phyloP scores from a whole-genome alignment of 2,113 vertebrate genomes.

The Upupa epops region DNA sequence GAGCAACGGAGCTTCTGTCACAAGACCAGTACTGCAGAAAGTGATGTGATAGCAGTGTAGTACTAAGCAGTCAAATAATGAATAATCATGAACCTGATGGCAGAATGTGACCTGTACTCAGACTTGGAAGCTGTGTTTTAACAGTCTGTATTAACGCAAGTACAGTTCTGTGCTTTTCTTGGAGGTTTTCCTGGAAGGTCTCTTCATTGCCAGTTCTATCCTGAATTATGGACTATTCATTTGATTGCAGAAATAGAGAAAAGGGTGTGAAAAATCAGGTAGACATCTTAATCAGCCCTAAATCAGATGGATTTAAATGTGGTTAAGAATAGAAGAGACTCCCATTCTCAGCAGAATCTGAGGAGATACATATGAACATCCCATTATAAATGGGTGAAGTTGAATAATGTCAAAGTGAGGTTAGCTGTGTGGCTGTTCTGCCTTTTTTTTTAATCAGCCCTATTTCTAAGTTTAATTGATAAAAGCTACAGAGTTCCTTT shows the following conservation, averaged over 20 bases:
- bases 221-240: not conserved
- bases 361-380: not conserved
- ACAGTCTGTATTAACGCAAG: not conserved
- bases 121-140: not conserved
- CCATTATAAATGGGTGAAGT: not conserved
- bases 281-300: not conserved
- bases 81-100: not conserved
- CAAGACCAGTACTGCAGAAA: not conserved
- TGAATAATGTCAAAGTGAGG: not conserved
- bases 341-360: not conserved
- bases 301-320: not conserved
- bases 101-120: not conserved
- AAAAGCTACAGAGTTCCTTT: not conserved
- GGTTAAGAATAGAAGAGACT: not conserved
- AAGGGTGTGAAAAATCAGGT: not conserved
- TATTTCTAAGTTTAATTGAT: not conserved
- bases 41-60: not conserved
- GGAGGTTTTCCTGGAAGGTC: not conserved
- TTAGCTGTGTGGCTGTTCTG: not conserved
- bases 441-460: not conserved
- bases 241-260: not conserved
- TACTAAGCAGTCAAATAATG: not conserved
- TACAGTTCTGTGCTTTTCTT: not conserved
- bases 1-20: not conserved
- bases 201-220: not conserved